phyloP scores from a whole-genome alignment of 2,113 vertebrate genomes.

The Ameiurus melas region DNA sequence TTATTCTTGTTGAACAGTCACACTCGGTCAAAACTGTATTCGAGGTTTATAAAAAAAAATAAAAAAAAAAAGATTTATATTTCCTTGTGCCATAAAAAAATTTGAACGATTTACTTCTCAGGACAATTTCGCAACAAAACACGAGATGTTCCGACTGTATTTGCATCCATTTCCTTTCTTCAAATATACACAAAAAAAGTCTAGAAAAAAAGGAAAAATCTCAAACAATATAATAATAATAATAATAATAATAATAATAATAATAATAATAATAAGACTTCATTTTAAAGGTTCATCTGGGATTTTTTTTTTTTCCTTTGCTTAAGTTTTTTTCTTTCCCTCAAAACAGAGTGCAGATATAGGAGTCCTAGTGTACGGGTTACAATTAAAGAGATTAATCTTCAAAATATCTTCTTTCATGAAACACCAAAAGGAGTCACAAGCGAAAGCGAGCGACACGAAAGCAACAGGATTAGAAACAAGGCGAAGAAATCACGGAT shows the following conservation, averaged over 20 bases:
- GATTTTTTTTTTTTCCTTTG: not conserved
- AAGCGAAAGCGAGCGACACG: not conserved
- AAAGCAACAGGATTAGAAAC: slow-evolving; percentile 16
- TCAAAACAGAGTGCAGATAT: not conserved
- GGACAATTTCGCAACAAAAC: slow-evolving; percentile 33
- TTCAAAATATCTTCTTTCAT: not conserved
- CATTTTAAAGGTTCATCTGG: not conserved
- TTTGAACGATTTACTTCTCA: slow-evolving; percentile 32
- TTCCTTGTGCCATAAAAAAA: slow-evolving; percentile 27
- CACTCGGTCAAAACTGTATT: not conserved
- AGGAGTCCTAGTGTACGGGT: not conserved
- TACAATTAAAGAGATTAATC: slow-evolving; percentile 17
- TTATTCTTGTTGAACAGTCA: slow-evolving; percentile 26
- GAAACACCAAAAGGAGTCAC: slow-evolving; percentile 28
- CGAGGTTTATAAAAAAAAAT: slow-evolving; percentile 27
- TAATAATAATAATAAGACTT: not conserved
- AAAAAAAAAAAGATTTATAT: not conserved
- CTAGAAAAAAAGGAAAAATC: slow-evolving; percentile 32
- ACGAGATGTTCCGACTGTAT: not conserved
- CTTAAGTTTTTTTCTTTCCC: not conserved
- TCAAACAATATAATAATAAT: not conserved
- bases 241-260: too few species aligned
- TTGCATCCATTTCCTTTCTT: not conserved
- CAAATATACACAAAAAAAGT: slow-evolving; percentile 30
- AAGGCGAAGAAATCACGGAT: not conserved